phyloP scores from a whole-genome alignment of 2,888 invertebrate genomes.

The Ectemnius lituratus region DNA sequence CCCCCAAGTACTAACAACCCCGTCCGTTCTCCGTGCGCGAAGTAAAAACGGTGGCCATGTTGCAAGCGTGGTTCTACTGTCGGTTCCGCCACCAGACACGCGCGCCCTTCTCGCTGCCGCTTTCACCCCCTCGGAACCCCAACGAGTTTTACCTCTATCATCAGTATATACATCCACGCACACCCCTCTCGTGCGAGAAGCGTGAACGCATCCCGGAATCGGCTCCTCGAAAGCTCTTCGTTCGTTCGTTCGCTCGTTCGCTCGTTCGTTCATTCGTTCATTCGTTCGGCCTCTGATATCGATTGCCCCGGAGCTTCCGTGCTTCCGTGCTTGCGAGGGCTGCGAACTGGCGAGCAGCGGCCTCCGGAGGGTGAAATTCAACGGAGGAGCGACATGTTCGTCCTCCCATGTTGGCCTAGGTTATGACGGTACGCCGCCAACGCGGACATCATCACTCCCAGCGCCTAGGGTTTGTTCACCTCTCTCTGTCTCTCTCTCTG shows the following conservation, averaged over 20 bases:
- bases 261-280: no score
- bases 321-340: no score
- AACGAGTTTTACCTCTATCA: neutral
- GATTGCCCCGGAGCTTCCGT: neutral
- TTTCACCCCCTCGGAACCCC: neutral
- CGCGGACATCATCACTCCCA: slow-evolving; percentile 39
- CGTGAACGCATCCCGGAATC: neutral
- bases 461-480: slow-evolving; percentile 63
- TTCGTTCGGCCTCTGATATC: neutral
- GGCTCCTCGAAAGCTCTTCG: neutral
- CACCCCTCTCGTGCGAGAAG: neutral
- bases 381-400: neutral
- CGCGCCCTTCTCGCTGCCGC: neutral
- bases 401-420: slow-evolving; percentile 17
- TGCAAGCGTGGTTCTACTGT: slow-evolving; percentile 16
- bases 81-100: neutral
- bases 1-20: slow-evolving; percentile 3
- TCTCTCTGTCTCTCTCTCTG: slow-evolving; percentile 14
- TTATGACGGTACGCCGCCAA: slow-evolving; percentile 43
- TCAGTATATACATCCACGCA: neutral
- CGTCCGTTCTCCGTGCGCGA: no score
- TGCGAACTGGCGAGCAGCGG: no score
- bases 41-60: slow-evolving; percentile 41
- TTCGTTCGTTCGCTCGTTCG: no score
- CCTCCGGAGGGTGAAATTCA: neutral